Evolutionary conservation across 2,888 invertebrate species (phyloP), one percentile per base, ranked within the genome.

Genomic region (Ceriagrion tenellum): DNA sequence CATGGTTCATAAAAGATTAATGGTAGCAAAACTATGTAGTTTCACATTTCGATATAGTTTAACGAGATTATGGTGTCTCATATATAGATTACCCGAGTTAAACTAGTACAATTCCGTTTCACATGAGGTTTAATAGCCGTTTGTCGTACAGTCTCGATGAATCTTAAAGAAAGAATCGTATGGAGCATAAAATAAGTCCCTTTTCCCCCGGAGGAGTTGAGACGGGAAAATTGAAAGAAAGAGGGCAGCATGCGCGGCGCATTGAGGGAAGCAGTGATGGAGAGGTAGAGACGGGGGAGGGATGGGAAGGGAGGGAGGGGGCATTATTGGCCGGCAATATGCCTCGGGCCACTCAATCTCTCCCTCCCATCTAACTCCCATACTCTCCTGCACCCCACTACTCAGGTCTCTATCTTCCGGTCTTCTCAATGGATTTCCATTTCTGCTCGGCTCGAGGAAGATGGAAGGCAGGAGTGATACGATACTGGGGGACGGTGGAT

Each of bases 361-460:
- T 26, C 81, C 81, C 30, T 20, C 30, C 2, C 81, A 81, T 26
- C 81, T 35, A 8, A 6, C 81, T 69, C 26, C 4, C 59, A 18
- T 20, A 59, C 59, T 59, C 59, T n/a, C 69, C 69, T 69, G 8
- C 69, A n/a, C 69, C 12, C n/a, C 69, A 2, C 59, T 59, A 59
- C 59, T 10, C 10, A 16, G 4, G 10, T 59, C 59, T 59, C 47
- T 47, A 47, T 69, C 69, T 69, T 12, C 4, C 0, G 26, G 30
- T 35, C 81, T 47, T 35, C 81, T 35, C 81, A 81, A 81, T 81
- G 81, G 81, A 81, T 81, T 81, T 81, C 81, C 81, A 81, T 81
- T 81, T 81, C 35, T 81, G 16, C 35, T 35, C 13, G 81, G 30
- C 81, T 35, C 8, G 81, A 81, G 81, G 35, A 35, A 81, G 81